Evolutionary conservation across 2,888 invertebrate species (phyloP), one percentile per base, ranked within the genome.

Genomic region (Tachina fera): DNA sequence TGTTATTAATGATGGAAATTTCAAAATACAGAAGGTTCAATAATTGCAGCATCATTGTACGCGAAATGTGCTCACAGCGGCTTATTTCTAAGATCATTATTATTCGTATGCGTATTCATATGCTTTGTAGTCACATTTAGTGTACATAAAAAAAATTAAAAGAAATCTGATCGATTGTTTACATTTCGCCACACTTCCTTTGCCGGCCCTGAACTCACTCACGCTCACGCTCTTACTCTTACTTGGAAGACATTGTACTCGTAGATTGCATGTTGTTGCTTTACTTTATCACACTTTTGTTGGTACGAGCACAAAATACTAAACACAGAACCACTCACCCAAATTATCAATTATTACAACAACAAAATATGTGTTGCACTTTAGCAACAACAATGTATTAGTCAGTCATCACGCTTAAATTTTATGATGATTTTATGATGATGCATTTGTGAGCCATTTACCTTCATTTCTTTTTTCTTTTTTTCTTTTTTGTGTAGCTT

Each of bases 1-100:
- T 90, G 92, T 90, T 92, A 92, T 92, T 92, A 92, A 92, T 92
- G 92, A 92, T 91, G 90, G 90, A 92, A 92, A 92, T 92, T 92
- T 91, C 89, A 91, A 92, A 92, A 92, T 92, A 92, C 92, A 92
- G 92, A 91, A 92, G 92, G 92, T 92, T 92, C 92, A 91, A 92
- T 92, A 91, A 92, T 92, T 92, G 92, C 91, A 91, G 89, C 89
- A 91, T 90, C 91, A 92, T 92, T 91, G 92, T 91, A 88, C 88
- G 81, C 87, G 89, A 87, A 87, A 84, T 80, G 60, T 86, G 61
- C 72, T 76, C 86, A 72, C 86, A 86, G 71, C 86, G 86, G 83
- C 86, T 86, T 67, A 87, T 86, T 86, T 85, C 79, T 84, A 83
- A 87, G 78, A 84, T 84, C 68, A 60, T 76, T 71, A 83, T 70